Evolutionary conservation across 2,113 vertebrate genomes (phyloP).

Genomic region (Sylvietta virens): DNA sequence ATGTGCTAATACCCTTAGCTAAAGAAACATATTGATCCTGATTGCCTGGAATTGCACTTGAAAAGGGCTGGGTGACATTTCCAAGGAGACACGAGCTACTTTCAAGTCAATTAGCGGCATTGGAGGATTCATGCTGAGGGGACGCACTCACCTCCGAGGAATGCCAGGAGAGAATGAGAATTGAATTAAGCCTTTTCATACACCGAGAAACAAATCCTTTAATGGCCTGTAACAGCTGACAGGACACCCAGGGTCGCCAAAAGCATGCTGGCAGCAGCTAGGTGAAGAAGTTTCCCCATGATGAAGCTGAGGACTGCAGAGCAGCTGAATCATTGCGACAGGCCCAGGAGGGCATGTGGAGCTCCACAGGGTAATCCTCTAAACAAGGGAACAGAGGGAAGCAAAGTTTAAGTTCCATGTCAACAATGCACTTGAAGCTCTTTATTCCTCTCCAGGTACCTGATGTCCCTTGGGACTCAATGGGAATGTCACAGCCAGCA

Average conservation of each 20-base stretch:
- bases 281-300: neutral
- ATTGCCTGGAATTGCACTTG: conserved; percentile 69
- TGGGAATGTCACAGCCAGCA: neutral
- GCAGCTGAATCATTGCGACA: neutral
- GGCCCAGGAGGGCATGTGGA: neutral
- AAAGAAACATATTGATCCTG: conserved; percentile 65
- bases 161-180: conserved; percentile 42
- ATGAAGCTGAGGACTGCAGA: neutral
- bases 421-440: neutral
- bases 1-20: conserved; percentile 63
- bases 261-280: neutral
- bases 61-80: conserved; percentile 70
- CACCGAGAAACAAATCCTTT: conserved; percentile 51
- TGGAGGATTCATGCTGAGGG: conserved; percentile 36
- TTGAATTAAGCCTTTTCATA: conserved; percentile 51
- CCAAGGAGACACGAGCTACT: conserved; percentile 62
- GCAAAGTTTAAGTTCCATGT: neutral
- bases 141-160: conserved; percentile 48
- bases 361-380: neutral
- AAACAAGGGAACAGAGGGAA: neutral
- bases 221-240: conserved; percentile 35
- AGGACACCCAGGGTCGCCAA: conserved; percentile 19
- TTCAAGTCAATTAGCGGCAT: conserved; percentile 67
- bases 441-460: neutral
- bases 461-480: neutral